phyloP scores from a whole-genome alignment of 2,113 vertebrate species.

The Neomonachus schauinslandi region DNA sequence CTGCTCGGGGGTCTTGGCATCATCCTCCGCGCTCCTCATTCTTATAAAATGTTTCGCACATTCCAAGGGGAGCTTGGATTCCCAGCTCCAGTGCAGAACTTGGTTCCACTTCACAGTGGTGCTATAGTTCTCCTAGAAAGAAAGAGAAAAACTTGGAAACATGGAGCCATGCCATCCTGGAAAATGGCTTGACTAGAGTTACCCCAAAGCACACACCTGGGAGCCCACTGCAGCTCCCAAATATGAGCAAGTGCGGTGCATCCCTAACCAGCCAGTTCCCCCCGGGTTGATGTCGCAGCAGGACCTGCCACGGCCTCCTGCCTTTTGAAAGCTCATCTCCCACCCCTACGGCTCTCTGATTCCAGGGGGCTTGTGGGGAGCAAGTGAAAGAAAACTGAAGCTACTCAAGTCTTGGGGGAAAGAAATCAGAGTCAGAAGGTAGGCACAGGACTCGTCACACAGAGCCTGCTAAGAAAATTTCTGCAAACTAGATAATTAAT shows the following conservation, averaged over 20 bases:
- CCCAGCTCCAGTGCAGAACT: constrained; percentile 82
- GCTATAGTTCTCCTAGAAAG: constrained; percentile 81
- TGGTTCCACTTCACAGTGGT: constrained; percentile 68
- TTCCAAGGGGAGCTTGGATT: constrained; percentile 85
- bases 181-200: neutral
- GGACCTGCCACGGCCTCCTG: neutral
- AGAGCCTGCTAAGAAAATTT: constrained; percentile 10
- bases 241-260: fast-evolving
- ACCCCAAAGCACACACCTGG: neutral
- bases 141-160: neutral
- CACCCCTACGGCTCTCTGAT: neutral
- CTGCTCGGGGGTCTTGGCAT: neutral
- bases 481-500: neutral
- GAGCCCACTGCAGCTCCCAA: neutral
- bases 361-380: neutral
- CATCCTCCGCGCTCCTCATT: constrained; percentile 75
- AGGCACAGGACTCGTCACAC: neutral
- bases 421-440: neutral
- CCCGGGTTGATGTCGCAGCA: neutral
- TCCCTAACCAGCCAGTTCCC: neutral
- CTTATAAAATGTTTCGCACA: constrained; percentile 83
- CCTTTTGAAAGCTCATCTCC: neutral
- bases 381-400: neutral
- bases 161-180: neutral
- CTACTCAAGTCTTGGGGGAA: neutral